Conservation (phyloP, 2,113 vertebrate species). For the Climacteris rufus region DNA sequence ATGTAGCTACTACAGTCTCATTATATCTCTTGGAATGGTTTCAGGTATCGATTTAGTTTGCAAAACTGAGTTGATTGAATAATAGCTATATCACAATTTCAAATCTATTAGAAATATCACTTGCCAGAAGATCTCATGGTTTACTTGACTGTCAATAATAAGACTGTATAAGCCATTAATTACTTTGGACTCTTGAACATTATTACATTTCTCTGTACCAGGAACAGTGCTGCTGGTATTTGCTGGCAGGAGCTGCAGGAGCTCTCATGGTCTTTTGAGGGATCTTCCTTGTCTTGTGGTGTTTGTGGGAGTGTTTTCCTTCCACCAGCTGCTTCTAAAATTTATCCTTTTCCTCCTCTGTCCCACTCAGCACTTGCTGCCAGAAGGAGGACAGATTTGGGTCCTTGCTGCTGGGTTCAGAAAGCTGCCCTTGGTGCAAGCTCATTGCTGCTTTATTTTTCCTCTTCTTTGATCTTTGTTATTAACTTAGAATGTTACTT, state of each 20-base stretch:
- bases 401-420: neutral
- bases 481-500: neutral
- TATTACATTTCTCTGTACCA: neutral
- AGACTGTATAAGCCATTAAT: neutral
- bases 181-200: neutral
- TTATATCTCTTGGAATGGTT: conserved; percentile 38
- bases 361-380: neutral
- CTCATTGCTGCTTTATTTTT: neutral
- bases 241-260: neutral
- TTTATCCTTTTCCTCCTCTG: neutral
- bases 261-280: neutral
- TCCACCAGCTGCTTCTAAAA: neutral
- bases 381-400: neutral
- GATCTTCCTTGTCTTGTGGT: neutral
- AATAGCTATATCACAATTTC: conserved; percentile 20
- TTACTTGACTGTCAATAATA: conserved; percentile 13
- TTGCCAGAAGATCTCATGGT: neutral
- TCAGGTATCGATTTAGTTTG: conserved; percentile 30
- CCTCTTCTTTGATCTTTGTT: neutral
- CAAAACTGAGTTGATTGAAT: conserved; percentile 23
- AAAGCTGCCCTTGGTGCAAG: neutral
- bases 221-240: neutral
- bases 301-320: neutral
- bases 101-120: neutral
- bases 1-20: conserved; percentile 4